These are phyloP conservation scores for Tachina lurida DNA, from an alignment of 2,888 invertebrate species.

Conservation along the genomic window DNA sequence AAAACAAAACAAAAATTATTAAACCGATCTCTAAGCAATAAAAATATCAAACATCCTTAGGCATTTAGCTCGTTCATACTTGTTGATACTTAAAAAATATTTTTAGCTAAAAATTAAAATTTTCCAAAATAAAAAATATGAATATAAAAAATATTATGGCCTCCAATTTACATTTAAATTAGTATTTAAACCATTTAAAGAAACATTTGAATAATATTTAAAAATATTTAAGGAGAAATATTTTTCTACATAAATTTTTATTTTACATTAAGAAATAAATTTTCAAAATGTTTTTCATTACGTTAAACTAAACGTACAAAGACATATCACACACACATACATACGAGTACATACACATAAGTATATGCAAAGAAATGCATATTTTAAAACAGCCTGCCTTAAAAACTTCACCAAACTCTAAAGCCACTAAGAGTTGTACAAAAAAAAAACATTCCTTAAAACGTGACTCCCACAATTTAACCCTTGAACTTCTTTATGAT, in stretches of 20 bases:
- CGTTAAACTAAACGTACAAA: neutral
- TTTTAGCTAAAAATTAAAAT: no score
- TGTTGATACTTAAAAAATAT: no score
- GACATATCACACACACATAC: no score
- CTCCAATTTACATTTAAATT: no score
- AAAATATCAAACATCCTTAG: neutral
- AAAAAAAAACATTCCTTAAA: conserved; percentile 72
- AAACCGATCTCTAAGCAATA: conserved; percentile 9
- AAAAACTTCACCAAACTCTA: conserved; percentile 26
- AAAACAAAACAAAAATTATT: neutral
- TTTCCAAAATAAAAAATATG: no score
- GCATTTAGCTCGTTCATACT: no score
- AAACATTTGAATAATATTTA: no score
- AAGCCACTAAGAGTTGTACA: neutral
- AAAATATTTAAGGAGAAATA: no score
- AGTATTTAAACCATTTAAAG: no score
- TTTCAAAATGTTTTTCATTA: neutral
- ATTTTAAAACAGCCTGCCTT: conserved; percentile 15
- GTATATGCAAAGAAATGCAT: neutral
- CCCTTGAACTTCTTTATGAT: conserved; percentile 80
- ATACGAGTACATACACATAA: neutral
- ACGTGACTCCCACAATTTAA: conserved; percentile 83
- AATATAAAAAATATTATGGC: no score
- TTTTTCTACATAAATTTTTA: neutral
- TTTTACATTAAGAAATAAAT: neutral